phyloP scores from a whole-genome alignment of 2,888 invertebrate species.

The Acanthococcus lagerstroemiae region DNA sequence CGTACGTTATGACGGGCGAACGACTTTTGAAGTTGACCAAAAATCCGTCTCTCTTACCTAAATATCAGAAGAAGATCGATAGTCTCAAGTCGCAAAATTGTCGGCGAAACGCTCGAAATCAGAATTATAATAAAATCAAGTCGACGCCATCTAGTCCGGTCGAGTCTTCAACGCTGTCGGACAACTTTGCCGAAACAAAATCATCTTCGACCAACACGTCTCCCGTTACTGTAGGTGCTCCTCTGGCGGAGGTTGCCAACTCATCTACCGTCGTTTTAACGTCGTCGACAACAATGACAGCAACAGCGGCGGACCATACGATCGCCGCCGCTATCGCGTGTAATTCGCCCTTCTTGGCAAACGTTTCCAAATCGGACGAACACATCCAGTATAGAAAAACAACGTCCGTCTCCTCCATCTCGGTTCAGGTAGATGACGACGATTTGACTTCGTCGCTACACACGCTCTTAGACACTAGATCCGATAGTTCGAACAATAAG shows the following conservation, averaged over 20 bases:
- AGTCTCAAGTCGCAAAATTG: conserved; percentile 37
- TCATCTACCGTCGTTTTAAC: too few relatives aligned
- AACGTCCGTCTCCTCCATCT: conserved; percentile 50
- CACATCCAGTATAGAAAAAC: conserved; percentile 55
- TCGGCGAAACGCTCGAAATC: background rate
- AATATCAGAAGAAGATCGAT: conserved; percentile 50
- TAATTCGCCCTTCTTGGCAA: conserved; percentile 42
- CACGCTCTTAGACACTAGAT: conserved; percentile 66
- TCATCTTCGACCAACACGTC: conserved; percentile 33
- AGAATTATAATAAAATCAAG: conserved; percentile 9
- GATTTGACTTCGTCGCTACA: conserved; percentile 88
- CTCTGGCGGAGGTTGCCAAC: background rate
- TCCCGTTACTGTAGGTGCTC: conserved; percentile 9
- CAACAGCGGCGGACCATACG: too few relatives aligned
- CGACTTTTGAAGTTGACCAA: conserved; percentile 85
- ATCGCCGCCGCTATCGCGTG: too few relatives aligned
- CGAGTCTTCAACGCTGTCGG: conserved; percentile 23
- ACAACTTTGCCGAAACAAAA: conserved; percentile 20
- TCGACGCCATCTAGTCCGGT: conserved; percentile 33
- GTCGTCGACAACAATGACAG: too few relatives aligned
- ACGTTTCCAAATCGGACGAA: conserved; percentile 85
- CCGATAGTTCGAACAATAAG: conserved; percentile 66
- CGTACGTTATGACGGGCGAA: conserved; percentile 97
- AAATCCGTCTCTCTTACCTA: conserved; percentile 54
- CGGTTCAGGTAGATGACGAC: conserved; percentile 86